Evolutionary conservation across 2,888 invertebrate genomes (phyloP).

Genomic region (Eupithecia pulchellata): DNA sequence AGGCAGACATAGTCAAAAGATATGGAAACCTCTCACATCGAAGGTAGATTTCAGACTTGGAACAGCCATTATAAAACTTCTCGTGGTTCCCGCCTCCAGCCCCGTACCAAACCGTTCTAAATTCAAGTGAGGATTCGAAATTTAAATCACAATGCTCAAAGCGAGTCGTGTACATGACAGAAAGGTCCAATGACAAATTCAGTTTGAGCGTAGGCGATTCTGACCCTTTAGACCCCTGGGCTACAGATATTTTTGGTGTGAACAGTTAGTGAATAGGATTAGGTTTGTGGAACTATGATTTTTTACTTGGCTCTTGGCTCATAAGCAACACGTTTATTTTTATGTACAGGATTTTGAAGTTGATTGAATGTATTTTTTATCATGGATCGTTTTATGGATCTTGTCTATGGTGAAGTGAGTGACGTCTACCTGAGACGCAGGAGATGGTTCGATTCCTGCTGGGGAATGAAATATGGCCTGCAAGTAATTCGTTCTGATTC

Average conservation of each 20-base stretch:
- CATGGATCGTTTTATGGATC: not conserved
- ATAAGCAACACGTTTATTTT: not conserved
- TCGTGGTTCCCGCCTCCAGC: conserved; percentile 40
- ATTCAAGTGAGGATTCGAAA: conserved; percentile 62
- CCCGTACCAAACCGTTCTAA: conserved; percentile 50
- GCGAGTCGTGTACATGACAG: conserved; percentile 47
- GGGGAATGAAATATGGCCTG: not conserved
- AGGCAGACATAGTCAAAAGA: not conserved
- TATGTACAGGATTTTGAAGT: not conserved
- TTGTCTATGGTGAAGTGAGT: not conserved
- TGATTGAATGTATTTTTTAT: not conserved
- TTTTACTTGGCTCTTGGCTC: conserved; percentile 8
- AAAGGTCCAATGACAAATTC: conserved; percentile 43
- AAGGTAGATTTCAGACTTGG: conserved; percentile 12
- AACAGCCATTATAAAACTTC: conserved; percentile 25
- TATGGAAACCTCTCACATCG: conserved; percentile 11
- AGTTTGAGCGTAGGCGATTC: conserved; percentile 30
- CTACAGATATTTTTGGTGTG: conserved; percentile 10
- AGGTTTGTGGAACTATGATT: conserved; percentile 11
- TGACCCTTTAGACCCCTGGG: conserved; percentile 18
- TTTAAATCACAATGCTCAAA: conserved; percentile 69
- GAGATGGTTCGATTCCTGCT: not conserved
- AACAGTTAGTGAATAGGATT: conserved; percentile 18
- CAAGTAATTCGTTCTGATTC: not conserved
- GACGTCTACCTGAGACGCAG: not conserved